Conservation (phyloP, 2,113 vertebrate species). For the Bubo bubo region DNA sequence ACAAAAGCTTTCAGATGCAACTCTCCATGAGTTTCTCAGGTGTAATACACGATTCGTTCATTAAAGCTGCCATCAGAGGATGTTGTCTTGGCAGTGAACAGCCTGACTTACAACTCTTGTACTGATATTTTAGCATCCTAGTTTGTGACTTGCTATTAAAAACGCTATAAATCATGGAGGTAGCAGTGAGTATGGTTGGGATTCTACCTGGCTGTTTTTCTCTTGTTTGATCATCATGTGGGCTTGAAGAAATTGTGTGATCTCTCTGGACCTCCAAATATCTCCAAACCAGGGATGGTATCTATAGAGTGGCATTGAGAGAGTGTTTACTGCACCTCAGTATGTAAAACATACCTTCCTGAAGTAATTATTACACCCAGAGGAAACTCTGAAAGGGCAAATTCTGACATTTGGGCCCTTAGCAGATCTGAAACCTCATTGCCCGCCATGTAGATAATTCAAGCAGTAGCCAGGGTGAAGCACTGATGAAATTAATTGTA, state of each 20-base stretch:
- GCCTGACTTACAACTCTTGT: not conserved
- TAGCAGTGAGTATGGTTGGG: not conserved
- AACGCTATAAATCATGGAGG: not conserved
- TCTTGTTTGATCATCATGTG: not conserved
- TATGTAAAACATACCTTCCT: not conserved
- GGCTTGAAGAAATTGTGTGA: not conserved
- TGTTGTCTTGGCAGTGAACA: not conserved
- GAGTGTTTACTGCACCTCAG: not conserved
- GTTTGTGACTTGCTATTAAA: not conserved
- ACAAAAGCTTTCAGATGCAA: not conserved
- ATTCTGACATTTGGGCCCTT: not conserved
- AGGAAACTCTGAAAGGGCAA: not conserved
- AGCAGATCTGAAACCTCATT: not conserved
- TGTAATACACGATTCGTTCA: not conserved
- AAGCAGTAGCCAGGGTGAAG: not conserved
- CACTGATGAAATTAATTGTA: not conserved
- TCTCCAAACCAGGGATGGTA: not conserved
- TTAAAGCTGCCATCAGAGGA: not conserved
- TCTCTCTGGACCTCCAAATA: not conserved
- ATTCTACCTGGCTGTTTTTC: not conserved
- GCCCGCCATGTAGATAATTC: not conserved
- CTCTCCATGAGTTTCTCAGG: not conserved
- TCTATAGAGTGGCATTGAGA: not conserved
- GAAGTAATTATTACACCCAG: not conserved
- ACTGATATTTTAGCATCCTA: not conserved